phyloP scores from a whole-genome alignment of 37 sponge, comb jelly and placozoan species.

The Halisarca cf. caerulea region DNA sequence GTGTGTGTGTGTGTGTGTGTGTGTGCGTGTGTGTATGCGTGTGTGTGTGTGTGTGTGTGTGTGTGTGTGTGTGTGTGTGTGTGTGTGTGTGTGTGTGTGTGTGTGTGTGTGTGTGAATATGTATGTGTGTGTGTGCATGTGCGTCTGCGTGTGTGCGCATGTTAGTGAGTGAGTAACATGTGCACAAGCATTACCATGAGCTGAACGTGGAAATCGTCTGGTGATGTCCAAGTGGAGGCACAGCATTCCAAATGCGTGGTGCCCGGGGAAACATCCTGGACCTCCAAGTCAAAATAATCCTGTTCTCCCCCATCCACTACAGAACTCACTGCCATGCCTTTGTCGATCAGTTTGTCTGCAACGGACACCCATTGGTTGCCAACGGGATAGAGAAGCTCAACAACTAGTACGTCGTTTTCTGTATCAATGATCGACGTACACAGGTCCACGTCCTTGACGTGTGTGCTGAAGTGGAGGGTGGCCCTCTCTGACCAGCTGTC shows the following conservation, averaged over 20 bases:
- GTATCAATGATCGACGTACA: neutral
- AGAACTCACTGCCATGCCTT: slow-evolving; percentile 12
- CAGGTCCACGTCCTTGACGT: neutral
- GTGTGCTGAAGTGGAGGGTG: slow-evolving; percentile 1
- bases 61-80: too few relatives aligned
- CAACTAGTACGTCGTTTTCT: neutral
- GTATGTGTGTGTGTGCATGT: too few relatives aligned
- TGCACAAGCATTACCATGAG: neutral
- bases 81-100: too few relatives aligned
- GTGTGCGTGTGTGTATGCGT: too few relatives aligned
- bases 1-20: too few relatives aligned
- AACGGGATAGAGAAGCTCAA: neutral
- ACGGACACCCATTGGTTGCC: slow-evolving; percentile 1
- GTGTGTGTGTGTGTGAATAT: too few relatives aligned
- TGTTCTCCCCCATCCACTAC: too few relatives aligned
- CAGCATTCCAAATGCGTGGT: neutral
- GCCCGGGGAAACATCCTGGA: neutral
- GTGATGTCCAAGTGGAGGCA: neutral
- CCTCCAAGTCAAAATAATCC: neutral
- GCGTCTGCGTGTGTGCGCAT: too few relatives aligned
- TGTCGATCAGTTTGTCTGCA: neutral
- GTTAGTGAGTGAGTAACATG: too few relatives aligned
- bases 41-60: too few relatives aligned
- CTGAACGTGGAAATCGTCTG: slow-evolving; percentile 7
- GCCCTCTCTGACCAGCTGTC: neutral